Conservation (phyloP, 2,113 vertebrate genomes). For the Galbula dea region DNA sequence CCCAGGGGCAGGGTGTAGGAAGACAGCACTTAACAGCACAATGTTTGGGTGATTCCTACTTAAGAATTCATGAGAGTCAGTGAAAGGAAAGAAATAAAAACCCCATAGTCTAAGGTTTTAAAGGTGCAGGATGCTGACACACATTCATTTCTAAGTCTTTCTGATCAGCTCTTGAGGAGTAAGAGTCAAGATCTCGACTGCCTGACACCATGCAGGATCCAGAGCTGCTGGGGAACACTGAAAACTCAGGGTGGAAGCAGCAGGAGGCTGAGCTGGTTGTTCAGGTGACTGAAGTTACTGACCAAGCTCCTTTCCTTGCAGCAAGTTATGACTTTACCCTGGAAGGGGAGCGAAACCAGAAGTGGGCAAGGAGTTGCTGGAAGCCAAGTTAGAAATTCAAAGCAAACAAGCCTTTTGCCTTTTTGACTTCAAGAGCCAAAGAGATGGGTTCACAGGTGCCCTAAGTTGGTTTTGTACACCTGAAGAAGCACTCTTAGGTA, state of each 20-base stretch:
- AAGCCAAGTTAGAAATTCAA: neutral
- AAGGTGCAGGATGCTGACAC: neutral
- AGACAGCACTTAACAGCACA: neutral
- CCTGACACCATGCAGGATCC: neutral
- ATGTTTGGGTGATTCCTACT: neutral
- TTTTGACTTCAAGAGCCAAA: neutral
- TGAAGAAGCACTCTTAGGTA: neutral
- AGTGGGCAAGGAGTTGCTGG: neutral
- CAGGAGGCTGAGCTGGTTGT: neutral
- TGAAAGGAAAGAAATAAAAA: neutral
- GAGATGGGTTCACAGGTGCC: rapidly evolving
- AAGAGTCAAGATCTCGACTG: neutral
- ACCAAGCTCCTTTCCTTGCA: neutral
- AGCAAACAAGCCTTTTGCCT: neutral
- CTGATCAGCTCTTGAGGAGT: neutral
- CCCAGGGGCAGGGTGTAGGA: neutral
- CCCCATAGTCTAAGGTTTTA: neutral
- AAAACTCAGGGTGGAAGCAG: neutral
- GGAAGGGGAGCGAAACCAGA: neutral
- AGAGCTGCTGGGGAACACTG: neutral
- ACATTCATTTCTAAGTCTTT: neutral
- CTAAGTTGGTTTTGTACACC: neutral
- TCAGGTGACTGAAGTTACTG: neutral
- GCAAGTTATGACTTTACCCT: neutral
- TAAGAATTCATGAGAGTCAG: neutral